These are phyloP conservation scores for Semaprochilodus insignis DNA, from an alignment of 2,797 vertebrate genomes.

Conservation along the genomic window DNA sequence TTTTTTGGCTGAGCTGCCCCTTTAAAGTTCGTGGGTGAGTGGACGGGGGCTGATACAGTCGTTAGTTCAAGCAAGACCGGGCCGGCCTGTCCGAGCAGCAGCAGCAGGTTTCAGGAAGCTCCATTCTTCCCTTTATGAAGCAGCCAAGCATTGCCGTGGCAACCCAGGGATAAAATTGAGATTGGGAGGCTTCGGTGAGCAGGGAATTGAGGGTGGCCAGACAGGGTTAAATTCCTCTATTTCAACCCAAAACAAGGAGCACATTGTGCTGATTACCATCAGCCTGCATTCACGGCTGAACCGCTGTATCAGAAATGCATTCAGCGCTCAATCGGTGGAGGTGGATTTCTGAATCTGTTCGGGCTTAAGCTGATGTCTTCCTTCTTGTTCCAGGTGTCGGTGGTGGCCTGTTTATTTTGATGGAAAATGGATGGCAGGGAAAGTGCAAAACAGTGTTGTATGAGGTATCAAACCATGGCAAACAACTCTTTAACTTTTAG, in stretches of 20 bases:
- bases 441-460: too few species aligned
- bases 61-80: slow-evolving; percentile 72
- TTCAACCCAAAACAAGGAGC: slow-evolving; percentile 60
- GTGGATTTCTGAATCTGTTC: not conserved
- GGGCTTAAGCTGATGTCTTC: not conserved
- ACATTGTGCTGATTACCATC: slow-evolving; percentile 59
- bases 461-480: too few species aligned
- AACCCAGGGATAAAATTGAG: slow-evolving; percentile 69
- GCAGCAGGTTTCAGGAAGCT: slow-evolving; percentile 70
- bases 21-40: slow-evolving; percentile 73
- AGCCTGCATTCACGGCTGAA: slow-evolving; percentile 11
- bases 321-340: slow-evolving; percentile 9
- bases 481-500: too few species aligned
- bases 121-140: slow-evolving; percentile 74
- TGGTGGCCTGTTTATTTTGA: not conserved
- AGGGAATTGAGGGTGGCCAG: slow-evolving; percentile 61
- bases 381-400: not conserved
- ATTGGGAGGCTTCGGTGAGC: slow-evolving; percentile 66
- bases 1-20: slow-evolving; percentile 2
- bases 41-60: slow-evolving; percentile 68
- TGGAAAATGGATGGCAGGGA: not conserved
- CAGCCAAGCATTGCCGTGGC: slow-evolving; percentile 67
- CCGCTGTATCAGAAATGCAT: slow-evolving; percentile 33
- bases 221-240: slow-evolving; percentile 61
- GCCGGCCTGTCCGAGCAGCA: slow-evolving; percentile 65